phyloP scores from a whole-genome alignment of 2,888 invertebrate genomes.

The Anthoptus insignis region DNA sequence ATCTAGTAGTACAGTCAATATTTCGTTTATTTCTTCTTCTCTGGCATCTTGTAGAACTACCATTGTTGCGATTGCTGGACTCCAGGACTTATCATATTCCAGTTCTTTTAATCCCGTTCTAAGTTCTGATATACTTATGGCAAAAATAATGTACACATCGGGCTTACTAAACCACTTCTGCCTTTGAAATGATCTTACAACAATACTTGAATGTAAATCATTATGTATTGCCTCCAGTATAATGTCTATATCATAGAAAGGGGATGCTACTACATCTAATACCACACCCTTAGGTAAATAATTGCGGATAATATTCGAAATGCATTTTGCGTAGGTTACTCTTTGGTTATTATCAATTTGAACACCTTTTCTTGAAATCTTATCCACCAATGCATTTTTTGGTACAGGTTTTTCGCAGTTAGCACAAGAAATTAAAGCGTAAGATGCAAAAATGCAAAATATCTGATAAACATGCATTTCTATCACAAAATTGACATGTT shows the following conservation, averaged over 20 bases:
- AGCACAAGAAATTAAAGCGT: not conserved
- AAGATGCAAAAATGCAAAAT: not conserved
- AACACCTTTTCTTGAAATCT: not conserved
- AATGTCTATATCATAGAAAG: not conserved
- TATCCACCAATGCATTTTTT: not conserved
- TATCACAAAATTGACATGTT: not conserved
- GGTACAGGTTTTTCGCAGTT: not conserved
- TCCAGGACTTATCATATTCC: not conserved
- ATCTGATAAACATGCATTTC: too few relatives aligned
- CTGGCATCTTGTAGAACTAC: not conserved
- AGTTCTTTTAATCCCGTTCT: not conserved
- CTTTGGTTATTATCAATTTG: not conserved
- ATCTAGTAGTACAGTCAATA: not conserved
- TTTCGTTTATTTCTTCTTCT: not conserved
- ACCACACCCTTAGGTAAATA: not conserved
- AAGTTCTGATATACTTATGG: not conserved
- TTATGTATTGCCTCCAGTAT: not conserved
- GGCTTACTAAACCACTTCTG: not conserved
- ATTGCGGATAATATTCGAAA: not conserved
- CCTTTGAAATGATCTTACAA: not conserved
- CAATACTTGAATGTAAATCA: not conserved
- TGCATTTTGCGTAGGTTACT: not conserved
- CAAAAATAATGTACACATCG: constrained; percentile 1
- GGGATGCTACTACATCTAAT: not conserved
- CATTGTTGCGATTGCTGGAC: not conserved